Percentiles rank a stretch among this genome's conserved stretches.
phyloP scores from a whole-genome alignment of 2,797 vertebrate genomes.

The Tadarida brasiliensis region DNA sequence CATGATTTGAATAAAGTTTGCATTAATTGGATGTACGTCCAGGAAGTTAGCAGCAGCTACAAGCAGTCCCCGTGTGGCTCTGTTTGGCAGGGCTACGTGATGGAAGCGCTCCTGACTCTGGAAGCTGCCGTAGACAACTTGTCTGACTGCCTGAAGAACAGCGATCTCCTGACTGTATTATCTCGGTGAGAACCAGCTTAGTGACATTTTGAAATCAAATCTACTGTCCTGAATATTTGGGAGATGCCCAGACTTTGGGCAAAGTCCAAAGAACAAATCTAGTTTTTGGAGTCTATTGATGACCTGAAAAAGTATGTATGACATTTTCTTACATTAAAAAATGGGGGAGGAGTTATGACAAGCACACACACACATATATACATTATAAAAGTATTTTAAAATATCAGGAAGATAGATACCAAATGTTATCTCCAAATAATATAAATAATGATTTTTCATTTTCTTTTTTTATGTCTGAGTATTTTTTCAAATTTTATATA shows the following conservation, averaged over 20 bases:
- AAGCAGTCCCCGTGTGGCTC: neutral
- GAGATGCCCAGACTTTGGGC: constrained; percentile 44
- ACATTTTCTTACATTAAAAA: constrained; percentile 53
- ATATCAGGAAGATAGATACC: neutral
- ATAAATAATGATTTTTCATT: neutral
- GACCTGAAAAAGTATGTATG: neutral
- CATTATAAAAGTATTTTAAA: constrained; percentile 10
- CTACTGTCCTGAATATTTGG: neutral
- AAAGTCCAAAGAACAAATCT: neutral
- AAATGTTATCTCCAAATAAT: constrained; percentile 8
- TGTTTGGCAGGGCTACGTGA: constrained; percentile 95
- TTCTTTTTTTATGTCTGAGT: constrained; percentile 6
- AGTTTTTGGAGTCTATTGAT: neutral
- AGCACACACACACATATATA: neutral
- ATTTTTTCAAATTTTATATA: constrained; percentile 33
- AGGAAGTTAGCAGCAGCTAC: neutral
- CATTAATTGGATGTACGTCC: neutral
- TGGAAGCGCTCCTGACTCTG: constrained; percentile 97
- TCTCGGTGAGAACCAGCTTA: constrained; percentile 91
- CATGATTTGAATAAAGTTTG: neutral
- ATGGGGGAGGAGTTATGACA: neutral
- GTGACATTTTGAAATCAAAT: neutral
- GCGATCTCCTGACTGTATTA: constrained; percentile 95
- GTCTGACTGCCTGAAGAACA: constrained; percentile 98
- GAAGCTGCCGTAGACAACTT: constrained; percentile 98